These are phyloP conservation scores for Lampris incognitus DNA, from an alignment of 2,113 vertebrate genomes.

Conservation along the genomic window DNA sequence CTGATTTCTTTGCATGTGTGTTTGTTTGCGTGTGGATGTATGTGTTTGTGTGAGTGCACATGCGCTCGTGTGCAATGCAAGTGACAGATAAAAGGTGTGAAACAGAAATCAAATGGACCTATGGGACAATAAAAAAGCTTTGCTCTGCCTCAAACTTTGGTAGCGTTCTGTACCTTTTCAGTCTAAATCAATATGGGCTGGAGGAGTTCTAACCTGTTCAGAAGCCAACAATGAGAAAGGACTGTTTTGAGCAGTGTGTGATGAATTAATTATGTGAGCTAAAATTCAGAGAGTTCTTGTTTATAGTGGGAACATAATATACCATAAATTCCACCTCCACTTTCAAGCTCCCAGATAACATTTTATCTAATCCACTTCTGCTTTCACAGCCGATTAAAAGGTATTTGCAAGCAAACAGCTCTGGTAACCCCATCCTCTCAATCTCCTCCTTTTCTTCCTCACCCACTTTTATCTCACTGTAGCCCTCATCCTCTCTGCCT, in stretches of 20 bases:
- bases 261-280: slow-evolving; percentile 71
- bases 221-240: slow-evolving; percentile 41
- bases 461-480: slow-evolving; percentile 29
- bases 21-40: slow-evolving; percentile 12
- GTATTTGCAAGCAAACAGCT: slow-evolving; percentile 62
- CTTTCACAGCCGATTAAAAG: slow-evolving; percentile 79
- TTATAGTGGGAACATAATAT: slow-evolving; percentile 76
- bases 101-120: slow-evolving; percentile 42
- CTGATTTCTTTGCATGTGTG: not conserved
- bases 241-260: slow-evolving; percentile 57
- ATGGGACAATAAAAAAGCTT: slow-evolving; percentile 46
- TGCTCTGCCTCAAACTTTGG: slow-evolving; percentile 21
- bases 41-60: slow-evolving; percentile 5
- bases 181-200: slow-evolving; percentile 55
- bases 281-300: slow-evolving; percentile 69
- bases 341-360: slow-evolving; percentile 69
- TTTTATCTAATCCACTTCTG: slow-evolving; percentile 74
- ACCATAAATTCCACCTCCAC: slow-evolving; percentile 76
- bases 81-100: slow-evolving; percentile 40
- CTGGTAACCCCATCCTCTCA: slow-evolving; percentile 10
- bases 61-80: no score
- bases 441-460: slow-evolving; percentile 33
- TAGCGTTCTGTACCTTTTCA: slow-evolving; percentile 13
- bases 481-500: slow-evolving; percentile 10
- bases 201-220: slow-evolving; percentile 56